Base-by-base conservation (phyloP, 37 sponge, comb jelly and placozoan species). In the Corticium candelabrum region DNA sequence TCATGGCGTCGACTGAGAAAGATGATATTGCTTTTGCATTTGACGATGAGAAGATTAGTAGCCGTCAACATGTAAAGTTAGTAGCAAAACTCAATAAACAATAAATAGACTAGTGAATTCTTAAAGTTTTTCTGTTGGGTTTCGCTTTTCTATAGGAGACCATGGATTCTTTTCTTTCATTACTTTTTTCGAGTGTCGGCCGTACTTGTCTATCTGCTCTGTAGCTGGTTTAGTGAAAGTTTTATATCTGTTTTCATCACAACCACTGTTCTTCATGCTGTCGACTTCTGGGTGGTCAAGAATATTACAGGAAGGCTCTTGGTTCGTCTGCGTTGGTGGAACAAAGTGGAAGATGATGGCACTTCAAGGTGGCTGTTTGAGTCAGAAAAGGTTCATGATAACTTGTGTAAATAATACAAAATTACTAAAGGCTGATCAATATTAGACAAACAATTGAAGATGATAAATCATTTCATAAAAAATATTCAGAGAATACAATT, bases 281-380 rank as follows among this genome's bases (percentile, higher is more conserved):
- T 90, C 57, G 97, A 96, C 38, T 96, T 96, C 73, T 96, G 97
- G 97, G 87, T 86, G 2, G 91, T 96, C 4, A 96, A 96, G 80
- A 96, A 96, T 41, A 86, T 96, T 36, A 90, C 94, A 34, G 97
- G 97, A 31, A 38, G 97, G 31, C 50, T 96, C 21, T 43, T 96
- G 69, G 97, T 90, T 2, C 94, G 97, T 1, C 82, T 96, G n/a
- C 68, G 97, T 69, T 96, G 97, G 97, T 96, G 97, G 97, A 96
- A 96, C 68, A 90, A 93, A 77, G 87, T 96, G 1, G 91, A 96
- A 39, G 97, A 93, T 41, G 91, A 96, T 77, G 97, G 97, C 3
- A 80, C 85, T 1, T 90, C 91, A 38, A 79, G 75, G 7, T 96
- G 97, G 97, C 67, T 90, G 50, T 96, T 90, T 87, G 97, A 96